These are phyloP conservation scores for Hydrolagus affinis DNA, from an alignment of 2,113 vertebrate genomes.

Conservation along the genomic window DNA sequence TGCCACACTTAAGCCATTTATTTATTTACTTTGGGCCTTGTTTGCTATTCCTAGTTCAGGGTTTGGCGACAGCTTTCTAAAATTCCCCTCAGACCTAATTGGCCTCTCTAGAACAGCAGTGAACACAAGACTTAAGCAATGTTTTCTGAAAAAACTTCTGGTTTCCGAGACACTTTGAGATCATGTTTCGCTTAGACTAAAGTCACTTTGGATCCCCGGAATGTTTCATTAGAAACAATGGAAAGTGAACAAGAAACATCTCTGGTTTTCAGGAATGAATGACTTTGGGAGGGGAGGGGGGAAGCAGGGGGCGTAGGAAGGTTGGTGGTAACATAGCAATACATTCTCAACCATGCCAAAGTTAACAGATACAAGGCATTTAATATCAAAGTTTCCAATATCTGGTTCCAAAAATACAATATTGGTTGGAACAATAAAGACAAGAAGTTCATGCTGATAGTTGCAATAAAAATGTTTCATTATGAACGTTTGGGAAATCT, in stretches of 20 bases:
- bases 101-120: slow-evolving; percentile 56
- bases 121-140: slow-evolving; percentile 65
- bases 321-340: slow-evolving; percentile 67
- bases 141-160: slow-evolving; percentile 91
- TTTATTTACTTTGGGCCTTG: slow-evolving; percentile 76
- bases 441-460: slow-evolving; percentile 79
- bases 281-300: slow-evolving; percentile 36
- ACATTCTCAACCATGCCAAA: slow-evolving; percentile 80
- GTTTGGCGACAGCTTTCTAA: slow-evolving; percentile 66
- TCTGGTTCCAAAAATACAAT: slow-evolving; percentile 89
- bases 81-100: slow-evolving; percentile 64
- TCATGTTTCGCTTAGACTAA: slow-evolving; percentile 72
- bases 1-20: slow-evolving; percentile 45
- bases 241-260: slow-evolving; percentile 54
- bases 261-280: slow-evolving; percentile 60
- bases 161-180: slow-evolving; percentile 76
- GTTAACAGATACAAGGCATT: slow-evolving; percentile 89
- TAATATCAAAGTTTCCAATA: slow-evolving; percentile 91
- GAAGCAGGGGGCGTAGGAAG: slow-evolving; percentile 51
- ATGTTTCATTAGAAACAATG: slow-evolving; percentile 57
- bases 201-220: slow-evolving; percentile 72
- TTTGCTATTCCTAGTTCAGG: slow-evolving; percentile 68
- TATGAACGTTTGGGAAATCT: slow-evolving; percentile 85
- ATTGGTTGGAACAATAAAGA: slow-evolving; percentile 77
- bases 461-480: slow-evolving; percentile 89